phyloP scores from a whole-genome alignment of 1,140 invertebrate species.

The Gryon sp. region DNA sequence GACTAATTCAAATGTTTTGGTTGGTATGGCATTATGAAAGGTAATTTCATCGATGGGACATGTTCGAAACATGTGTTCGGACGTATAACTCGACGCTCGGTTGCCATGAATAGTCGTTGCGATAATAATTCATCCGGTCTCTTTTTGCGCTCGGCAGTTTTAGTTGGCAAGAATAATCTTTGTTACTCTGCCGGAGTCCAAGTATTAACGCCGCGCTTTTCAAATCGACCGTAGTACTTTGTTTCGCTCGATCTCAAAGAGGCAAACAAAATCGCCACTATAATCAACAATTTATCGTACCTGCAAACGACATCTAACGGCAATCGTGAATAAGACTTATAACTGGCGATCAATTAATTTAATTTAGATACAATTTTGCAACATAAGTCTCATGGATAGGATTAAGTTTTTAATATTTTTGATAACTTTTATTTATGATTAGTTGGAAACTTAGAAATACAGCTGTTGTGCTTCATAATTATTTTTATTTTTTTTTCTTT shows the following conservation, averaged over 20 bases:
- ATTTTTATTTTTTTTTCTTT: too few relatives aligned
- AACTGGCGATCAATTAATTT: not conserved
- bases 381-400: too few relatives aligned
- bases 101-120: constrained; percentile 56
- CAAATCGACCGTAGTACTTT: constrained; percentile 31
- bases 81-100: constrained; percentile 47
- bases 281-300: constrained; percentile 49
- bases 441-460: too few relatives aligned
- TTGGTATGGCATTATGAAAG: constrained; percentile 43
- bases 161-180: constrained; percentile 49
- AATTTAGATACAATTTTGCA: too few relatives aligned
- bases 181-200: constrained; percentile 33
- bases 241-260: constrained; percentile 27
- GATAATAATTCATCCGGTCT: constrained; percentile 61
- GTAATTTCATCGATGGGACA: constrained; percentile 62
- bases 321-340: constrained; percentile 2
- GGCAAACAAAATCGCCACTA: constrained; percentile 27
- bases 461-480: too few relatives aligned
- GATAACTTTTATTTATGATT: too few relatives aligned
- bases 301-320: constrained; percentile 34
- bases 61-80: constrained; percentile 57
- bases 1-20: constrained; percentile 60
- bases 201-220: constrained; percentile 50
- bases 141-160: constrained; percentile 58
- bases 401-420: too few relatives aligned